Evolutionary conservation across 2,797 vertebrate genomes (phyloP), one percentile per base, ranked within the genome.

Genomic region (Cossypha polioptera): DNA sequence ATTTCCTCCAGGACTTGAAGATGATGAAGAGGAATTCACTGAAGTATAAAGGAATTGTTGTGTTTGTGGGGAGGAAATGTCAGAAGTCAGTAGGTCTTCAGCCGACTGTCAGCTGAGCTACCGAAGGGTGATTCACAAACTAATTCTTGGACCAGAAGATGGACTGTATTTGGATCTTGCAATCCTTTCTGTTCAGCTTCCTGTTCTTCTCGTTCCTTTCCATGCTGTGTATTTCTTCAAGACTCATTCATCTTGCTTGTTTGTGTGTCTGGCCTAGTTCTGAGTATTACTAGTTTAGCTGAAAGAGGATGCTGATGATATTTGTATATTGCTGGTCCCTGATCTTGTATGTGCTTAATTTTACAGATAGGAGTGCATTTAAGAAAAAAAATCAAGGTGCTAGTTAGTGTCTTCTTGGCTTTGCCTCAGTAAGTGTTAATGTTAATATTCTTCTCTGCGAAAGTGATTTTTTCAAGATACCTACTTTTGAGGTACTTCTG

Each of bases 391-490:
- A 84, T 65, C 86, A 94, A 97, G 95, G 95, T 96, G 95, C 95
- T 97, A 97, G 95, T 92, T 96, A 94, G 91, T 97, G 92, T 96
- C 85, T 91, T 94, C 90, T 95, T 96, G 94, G 91, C 94, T 96
- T 95, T 88, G 92, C 91, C 94, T 94, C 91, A 81, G 92, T 96
- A 95, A 94, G 63, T 77, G 87, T 90, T 90, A 62, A 90, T 96
- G 95, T 96, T 92, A 94, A 95, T 96, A 92, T 86, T 93, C 81
- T 92, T 94, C 83, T 91, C 93, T 78, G 73, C 95, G 25, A 94
- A 90, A 94, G 87, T 90, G 69, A 81, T 94, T 94, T 93, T 91
- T 94, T 77, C 92, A 93, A 96, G 92, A 24, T 96, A 94, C 28
- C 94, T 96, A 75, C 94, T 95, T 87, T 95, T 88, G 95, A 97